Evolutionary conservation across 2,113 vertebrate genomes (phyloP).

Genomic region (Choloepus hoffmanni): DNA sequence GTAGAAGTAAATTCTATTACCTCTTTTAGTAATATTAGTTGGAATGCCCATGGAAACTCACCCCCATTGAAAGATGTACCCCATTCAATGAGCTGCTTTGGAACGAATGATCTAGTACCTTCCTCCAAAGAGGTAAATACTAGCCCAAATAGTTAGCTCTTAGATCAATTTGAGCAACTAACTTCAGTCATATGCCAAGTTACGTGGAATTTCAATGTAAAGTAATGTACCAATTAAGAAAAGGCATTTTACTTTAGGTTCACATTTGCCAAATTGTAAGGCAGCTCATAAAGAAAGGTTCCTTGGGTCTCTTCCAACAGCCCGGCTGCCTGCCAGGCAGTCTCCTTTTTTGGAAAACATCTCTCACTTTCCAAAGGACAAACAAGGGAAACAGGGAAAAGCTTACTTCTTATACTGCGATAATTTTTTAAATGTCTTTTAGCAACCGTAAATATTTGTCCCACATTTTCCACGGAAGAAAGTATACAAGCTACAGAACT

Average conservation of each 20-base stretch:
- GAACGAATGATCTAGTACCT: background rate
- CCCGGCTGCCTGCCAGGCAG: background rate
- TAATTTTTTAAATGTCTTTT: background rate
- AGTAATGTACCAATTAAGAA: background rate
- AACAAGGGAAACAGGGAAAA: background rate
- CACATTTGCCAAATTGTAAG: background rate
- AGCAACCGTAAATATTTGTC: background rate
- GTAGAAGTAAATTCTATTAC: background rate
- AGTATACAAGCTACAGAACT: background rate
- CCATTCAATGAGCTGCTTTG: slow-evolving; percentile 20
- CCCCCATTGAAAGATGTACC: background rate
- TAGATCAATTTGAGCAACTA: slow-evolving; percentile 22
- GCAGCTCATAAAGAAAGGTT: background rate
- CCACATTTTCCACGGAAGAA: background rate
- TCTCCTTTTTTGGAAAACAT: background rate
- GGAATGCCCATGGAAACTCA: background rate
- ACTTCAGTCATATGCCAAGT: background rate
- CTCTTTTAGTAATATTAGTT: slow-evolving; percentile 43
- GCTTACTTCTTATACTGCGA: background rate
- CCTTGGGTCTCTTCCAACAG: background rate
- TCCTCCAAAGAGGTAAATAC: background rate
- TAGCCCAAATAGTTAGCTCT: background rate
- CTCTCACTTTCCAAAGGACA: background rate
- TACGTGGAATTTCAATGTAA: background rate
- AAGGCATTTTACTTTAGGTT: background rate